These are phyloP conservation scores for Eleutherodactylus coqui DNA, from an alignment of 2,797 vertebrate genomes.

Conservation along the genomic window DNA sequence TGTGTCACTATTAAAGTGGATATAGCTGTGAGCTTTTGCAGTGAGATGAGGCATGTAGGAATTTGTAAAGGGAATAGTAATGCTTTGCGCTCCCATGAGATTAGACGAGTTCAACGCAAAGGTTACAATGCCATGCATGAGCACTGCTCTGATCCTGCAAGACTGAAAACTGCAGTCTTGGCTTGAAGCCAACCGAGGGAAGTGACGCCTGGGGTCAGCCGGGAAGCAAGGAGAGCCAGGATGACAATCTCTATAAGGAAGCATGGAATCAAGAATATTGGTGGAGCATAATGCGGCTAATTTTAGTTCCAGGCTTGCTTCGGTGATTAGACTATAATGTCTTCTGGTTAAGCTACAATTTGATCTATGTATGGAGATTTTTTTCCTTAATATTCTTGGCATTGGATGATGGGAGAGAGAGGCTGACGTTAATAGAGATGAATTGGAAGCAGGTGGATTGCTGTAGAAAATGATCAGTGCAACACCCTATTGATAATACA, in stretches of 20 bases:
- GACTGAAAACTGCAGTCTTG: conserved; percentile 35
- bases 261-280: neutral
- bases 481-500: neutral
- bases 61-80: conserved; percentile 38
- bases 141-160: conserved; percentile 31
- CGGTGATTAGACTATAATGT: conserved; percentile 38
- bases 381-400: conserved; percentile 9
- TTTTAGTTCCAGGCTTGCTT: conserved; percentile 20
- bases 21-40: conserved; percentile 47
- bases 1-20: conserved; percentile 53
- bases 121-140: conserved; percentile 49
- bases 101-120: conserved; percentile 48
- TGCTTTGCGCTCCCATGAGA: conserved; percentile 40
- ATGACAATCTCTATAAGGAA: neutral
- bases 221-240: neutral
- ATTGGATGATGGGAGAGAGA: conserved; percentile 11
- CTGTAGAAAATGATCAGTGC: conserved; percentile 16
- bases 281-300: conserved; percentile 5
- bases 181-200: conserved; percentile 17
- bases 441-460: conserved; percentile 38
- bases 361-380: conserved; percentile 25
- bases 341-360: conserved; percentile 40
- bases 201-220: conserved; percentile 24
- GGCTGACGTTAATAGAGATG: conserved; percentile 43
- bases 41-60: conserved; percentile 51